Percentiles rank a stretch among this genome's conserved stretches.
Conservation (phyloP, 2,888 invertebrate species). For the Molanna angustata region DNA sequence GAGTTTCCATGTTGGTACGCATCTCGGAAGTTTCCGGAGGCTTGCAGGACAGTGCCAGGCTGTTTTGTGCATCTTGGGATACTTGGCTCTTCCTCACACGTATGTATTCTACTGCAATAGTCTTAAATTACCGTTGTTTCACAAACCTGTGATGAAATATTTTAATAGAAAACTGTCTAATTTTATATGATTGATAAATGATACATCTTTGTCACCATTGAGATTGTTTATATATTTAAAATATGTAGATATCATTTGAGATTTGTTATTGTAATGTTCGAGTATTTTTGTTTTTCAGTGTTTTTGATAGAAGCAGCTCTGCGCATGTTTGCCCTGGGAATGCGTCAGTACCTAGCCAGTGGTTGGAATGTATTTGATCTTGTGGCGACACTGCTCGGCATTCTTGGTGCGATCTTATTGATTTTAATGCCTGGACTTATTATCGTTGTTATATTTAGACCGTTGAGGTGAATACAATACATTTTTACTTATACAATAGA, state of each 20-base stretch:
- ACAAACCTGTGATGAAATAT: no score
- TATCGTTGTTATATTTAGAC: slow-evolving; percentile 70
- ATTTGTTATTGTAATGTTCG: no score
- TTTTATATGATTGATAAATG: no score
- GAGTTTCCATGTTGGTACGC: slow-evolving; percentile 69
- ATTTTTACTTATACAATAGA: no score
- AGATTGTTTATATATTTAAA: no score
- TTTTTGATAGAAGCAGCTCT: slow-evolving; percentile 72
- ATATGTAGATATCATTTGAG: no score
- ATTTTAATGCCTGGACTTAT: slow-evolving; percentile 65
- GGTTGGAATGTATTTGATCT: slow-evolving; percentile 86
- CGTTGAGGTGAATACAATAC: slow-evolving; percentile 61
- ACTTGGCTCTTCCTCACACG: slow-evolving; percentile 63
- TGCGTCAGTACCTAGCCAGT: slow-evolving; percentile 68
- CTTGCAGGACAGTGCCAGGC: slow-evolving; percentile 59
- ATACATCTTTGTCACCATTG: no score
- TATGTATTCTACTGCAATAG: no score
- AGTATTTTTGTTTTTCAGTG: slow-evolving; percentile 52
- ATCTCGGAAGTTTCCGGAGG: slow-evolving; percentile 61
- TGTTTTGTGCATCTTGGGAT: slow-evolving; percentile 74
- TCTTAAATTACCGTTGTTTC: no score
- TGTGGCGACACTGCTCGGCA: slow-evolving; percentile 63
- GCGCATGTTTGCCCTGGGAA: slow-evolving; percentile 71
- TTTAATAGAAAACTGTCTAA: no score
- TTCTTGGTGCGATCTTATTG: slow-evolving; percentile 66